A percentile compares a stretch with the other conserved stretches of the same genome.
Evolutionary conservation across 2,888 invertebrate species (phyloP).

Genomic region (Harmothoe impar): DNA sequence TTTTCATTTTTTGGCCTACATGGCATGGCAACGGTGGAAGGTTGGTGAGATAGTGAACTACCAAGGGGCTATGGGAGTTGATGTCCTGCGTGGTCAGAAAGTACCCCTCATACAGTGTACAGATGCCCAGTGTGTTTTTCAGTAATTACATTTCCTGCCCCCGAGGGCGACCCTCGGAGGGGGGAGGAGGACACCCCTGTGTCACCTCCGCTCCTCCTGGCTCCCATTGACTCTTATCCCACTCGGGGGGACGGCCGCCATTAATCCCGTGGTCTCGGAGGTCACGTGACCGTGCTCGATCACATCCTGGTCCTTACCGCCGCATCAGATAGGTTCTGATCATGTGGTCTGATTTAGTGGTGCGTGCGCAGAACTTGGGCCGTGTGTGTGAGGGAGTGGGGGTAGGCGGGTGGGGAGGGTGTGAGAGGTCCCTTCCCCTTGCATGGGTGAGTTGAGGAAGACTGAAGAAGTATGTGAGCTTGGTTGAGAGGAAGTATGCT

Average conservation of each 20-base stretch:
- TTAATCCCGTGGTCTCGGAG: slow-evolving; percentile 45
- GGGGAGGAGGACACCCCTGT: neutral
- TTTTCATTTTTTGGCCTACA: no score
- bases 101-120: neutral
- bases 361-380: slow-evolving; percentile 20
- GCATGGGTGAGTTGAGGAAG: no score
- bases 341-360: slow-evolving; percentile 50
- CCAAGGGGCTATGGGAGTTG: no score
- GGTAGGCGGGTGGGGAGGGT: neutral
- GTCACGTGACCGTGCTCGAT: slow-evolving; percentile 53
- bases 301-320: slow-evolving; percentile 22
- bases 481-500: no score
- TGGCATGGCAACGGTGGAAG: neutral
- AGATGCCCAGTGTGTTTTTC: slow-evolving; percentile 14
- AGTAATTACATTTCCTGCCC: slow-evolving; percentile 55
- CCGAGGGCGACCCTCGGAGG: neutral
- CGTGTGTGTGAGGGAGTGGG: neutral
- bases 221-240: slow-evolving; percentile 56
- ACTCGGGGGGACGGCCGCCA: slow-evolving; percentile 36
- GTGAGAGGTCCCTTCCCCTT: no score
- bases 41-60: neutral
- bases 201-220: neutral
- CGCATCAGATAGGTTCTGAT: slow-evolving; percentile 51
- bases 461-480: no score
- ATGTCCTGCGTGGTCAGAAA: no score